phyloP scores from a whole-genome alignment of 1,140 invertebrate genomes.

The Anthonomus grandis region DNA sequence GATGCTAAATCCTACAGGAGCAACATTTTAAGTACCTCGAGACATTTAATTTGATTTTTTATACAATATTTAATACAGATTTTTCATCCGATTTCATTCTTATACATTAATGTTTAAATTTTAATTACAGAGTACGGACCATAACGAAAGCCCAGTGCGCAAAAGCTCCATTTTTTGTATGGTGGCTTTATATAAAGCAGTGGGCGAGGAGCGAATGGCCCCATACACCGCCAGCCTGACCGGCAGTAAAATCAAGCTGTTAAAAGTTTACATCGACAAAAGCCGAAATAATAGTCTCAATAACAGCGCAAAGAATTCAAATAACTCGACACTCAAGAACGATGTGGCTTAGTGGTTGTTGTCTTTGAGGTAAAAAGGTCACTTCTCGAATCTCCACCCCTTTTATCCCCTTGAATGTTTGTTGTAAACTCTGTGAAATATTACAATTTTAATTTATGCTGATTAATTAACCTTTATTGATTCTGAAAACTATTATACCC shows the following conservation, averaged over 20 bases:
- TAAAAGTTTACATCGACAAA: constrained; percentile 43
- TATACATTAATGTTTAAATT: not conserved
- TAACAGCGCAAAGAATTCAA: constrained; percentile 36
- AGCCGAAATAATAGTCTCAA: constrained; percentile 32
- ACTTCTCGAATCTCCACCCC: no score
- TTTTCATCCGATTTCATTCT: no score
- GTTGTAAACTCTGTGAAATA: not conserved
- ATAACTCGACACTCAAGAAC: constrained; percentile 17
- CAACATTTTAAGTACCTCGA: no score
- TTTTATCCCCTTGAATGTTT: not conserved
- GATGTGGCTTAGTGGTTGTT: not conserved
- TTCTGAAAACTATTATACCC: not conserved
- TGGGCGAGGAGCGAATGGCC: constrained; percentile 78
- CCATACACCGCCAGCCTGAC: constrained; percentile 75
- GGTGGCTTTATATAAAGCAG: constrained; percentile 82
- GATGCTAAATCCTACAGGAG: no score
- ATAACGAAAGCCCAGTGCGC: constrained; percentile 81
- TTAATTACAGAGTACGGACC: constrained; percentile 73
- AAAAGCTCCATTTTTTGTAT: constrained; percentile 95
- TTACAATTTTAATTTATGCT: not conserved
- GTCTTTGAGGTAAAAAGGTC: constrained; percentile 3
- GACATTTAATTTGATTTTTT: no score
- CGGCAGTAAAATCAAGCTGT: constrained; percentile 68
- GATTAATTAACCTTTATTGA: not conserved
- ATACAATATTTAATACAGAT: no score